Base-by-base conservation (phyloP, 2,113 vertebrate species). In the Butorides virescens region DNA sequence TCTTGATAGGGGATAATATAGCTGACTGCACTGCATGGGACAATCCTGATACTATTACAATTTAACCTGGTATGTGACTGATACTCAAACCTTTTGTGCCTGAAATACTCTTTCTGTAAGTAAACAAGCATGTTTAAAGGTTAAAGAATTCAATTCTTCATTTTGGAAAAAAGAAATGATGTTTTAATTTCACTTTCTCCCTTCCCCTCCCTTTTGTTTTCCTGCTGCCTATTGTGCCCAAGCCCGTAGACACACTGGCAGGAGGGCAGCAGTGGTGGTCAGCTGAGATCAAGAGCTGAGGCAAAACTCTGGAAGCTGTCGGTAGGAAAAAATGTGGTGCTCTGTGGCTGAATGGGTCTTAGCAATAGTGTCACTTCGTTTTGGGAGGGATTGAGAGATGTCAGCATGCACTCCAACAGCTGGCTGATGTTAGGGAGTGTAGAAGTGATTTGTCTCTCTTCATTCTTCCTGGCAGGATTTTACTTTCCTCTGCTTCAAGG, bases 51-150 rank as follows among this genome's bases (percentile, higher is more conserved):
- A 92, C 85, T 96, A 72, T 98, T 97, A 97, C 94, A 97, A 37
- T 77, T 93, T 97, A 95, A 96, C 78, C 36, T 93, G 97, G 89
- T 98, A 96, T 94, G 97, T 98, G 97, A 98, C 92, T 96, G 96
- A 92, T 90, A 55, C 80, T 96, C 83, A 97, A 96, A 96, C 97
- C 95, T 97, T 96, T 73, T 91, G 97, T 98, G 97, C 97, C 97
- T 97, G 94, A 98, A 97, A 94, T 96, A 95, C 19, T 84, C 53
- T 91, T 95, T 81, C 86, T 97, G 92, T 97, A 94, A 97, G 97
- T 98, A 97, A 97, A 97, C 82, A 95, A 98, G 97, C 98, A 98
- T 98, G 98, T 96, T 97, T 95, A 97, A 96, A 94, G 55, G 89
- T 88, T 93, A 95, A 96, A 96, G 61, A 95, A 94, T 79, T 88